These are phyloP conservation scores for Centropyge bicolor DNA, from an alignment of 2,797 vertebrate genomes.

Conservation along the genomic window DNA sequence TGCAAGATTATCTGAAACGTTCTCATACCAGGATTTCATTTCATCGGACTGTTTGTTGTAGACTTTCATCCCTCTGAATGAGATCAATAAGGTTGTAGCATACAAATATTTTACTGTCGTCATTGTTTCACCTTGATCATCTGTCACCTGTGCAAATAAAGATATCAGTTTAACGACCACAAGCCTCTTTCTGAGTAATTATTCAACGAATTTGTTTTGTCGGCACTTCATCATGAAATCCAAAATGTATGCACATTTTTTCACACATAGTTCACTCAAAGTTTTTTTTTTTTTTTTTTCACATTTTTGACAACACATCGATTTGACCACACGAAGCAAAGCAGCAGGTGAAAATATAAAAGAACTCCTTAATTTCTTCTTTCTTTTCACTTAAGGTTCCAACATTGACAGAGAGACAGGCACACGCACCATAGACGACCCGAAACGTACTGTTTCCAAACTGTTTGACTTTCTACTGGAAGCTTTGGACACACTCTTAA, in stretches of 20 bases:
- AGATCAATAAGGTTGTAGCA: background rate
- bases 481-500: conserved; percentile 40
- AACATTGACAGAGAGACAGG: conserved; percentile 29
- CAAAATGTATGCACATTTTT: conserved; percentile 15
- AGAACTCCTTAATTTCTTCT: conserved; percentile 10
- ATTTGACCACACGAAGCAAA: conserved; percentile 59
- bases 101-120: conserved; percentile 12
- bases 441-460: conserved; percentile 35
- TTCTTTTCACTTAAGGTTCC: conserved; percentile 42
- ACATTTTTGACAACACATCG: conserved; percentile 48
- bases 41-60: background rate
- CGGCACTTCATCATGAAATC: conserved; percentile 45
- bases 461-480: conserved; percentile 24
- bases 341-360: conserved; percentile 51
- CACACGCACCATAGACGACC: conserved; percentile 17
- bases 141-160: conserved; percentile 32
- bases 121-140: background rate
- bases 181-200: background rate
- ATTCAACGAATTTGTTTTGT: conserved; percentile 15
- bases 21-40: background rate
- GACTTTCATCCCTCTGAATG: background rate
- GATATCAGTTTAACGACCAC: conserved; percentile 12
- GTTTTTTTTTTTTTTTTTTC: too few species aligned
- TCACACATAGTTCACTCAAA: background rate
- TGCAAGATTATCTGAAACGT: conserved; percentile 31